Evolutionary conservation across 2,888 invertebrate genomes (phyloP), one percentile per base, ranked within the genome.

Genomic region (Aleiodes alternator): DNA sequence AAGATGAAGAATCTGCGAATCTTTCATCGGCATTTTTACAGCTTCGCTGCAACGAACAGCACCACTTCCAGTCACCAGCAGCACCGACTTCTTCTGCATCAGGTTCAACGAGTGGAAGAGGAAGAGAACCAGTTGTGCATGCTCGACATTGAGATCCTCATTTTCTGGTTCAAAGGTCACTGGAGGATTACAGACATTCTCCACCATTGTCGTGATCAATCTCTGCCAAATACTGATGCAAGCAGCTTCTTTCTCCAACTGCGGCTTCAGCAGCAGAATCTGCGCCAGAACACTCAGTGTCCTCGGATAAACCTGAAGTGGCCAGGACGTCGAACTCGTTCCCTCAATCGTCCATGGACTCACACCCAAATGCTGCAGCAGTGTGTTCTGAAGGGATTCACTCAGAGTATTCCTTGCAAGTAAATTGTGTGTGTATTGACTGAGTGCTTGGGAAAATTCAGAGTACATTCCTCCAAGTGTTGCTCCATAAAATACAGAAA

Each of bases 21-120:
- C 93, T 82, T 91, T 91, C 87, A 93, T 90, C 3, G 91, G 88
- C 8, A 90, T 89, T 80, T 93, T 91, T 1, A 93, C 92, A 4
- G 93, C 92, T 87, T 93, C 94, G 8, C 93, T 93, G 82, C 93
- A 94, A 73, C 93, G 91, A 73, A 94, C 92, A 5, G 94, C 92
- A 4, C 94, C 96, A 79, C 95, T 95, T 1, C 96, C 95, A 48
- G 96, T 95, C 82, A 95, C 92, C 8, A 98, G 92, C 51, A 98
- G 91, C 1, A 98, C 96, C 1, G 96, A 95, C 89, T 98, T 98
- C 90, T 98, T 98, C 90, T 98, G 97, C 96, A 98, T 97, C 78
- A 98, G 91, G 84, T 97, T 97, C 76, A 98, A 90, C 0, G 97
- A 97, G 90, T 98, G 98, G 90, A 98, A 98, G 11, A 98, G 91